Evolutionary conservation across 2,888 invertebrate species (phyloP).

Genomic region (Philopedon plagiatum): DNA sequence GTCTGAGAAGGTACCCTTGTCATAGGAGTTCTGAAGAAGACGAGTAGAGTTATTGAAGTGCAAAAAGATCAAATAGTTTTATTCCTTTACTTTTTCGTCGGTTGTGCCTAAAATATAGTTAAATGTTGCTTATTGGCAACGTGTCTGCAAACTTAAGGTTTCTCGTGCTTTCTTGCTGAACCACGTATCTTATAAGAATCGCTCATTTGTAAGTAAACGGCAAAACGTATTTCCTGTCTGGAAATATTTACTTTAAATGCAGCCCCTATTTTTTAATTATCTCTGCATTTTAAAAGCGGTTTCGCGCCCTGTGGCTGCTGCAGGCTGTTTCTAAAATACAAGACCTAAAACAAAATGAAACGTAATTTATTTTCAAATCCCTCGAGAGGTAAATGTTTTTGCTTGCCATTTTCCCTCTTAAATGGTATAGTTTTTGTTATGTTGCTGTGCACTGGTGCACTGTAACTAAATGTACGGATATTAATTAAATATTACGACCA

Average conservation of each 20-base stretch:
- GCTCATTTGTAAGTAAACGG: background rate
- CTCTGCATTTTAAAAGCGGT: constrained; percentile 5
- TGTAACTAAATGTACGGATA: background rate
- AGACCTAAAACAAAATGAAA: background rate
- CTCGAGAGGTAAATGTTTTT: background rate
- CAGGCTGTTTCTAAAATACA: background rate
- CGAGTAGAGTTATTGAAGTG: too few species aligned
- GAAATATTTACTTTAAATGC: background rate
- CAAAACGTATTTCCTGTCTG: background rate
- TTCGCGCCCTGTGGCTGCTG: background rate
- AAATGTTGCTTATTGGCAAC: too few species aligned
- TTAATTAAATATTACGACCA: background rate
- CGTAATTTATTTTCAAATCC: constrained; percentile 12
- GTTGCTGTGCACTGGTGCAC: background rate
- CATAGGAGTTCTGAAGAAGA: too few species aligned
- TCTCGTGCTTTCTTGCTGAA: too few species aligned
- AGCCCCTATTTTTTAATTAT: constrained; percentile 13
- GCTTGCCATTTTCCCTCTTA: background rate
- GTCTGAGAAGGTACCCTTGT: too few species aligned
- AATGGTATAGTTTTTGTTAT: background rate
- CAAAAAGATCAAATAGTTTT: too few species aligned
- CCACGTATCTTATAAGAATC: too few species aligned
- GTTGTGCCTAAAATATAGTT: too few species aligned
- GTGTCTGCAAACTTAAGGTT: too few species aligned
- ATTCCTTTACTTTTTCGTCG: too few species aligned